Conservation (phyloP, 2,113 vertebrate genomes). For the Ceyx melanurus region DNA sequence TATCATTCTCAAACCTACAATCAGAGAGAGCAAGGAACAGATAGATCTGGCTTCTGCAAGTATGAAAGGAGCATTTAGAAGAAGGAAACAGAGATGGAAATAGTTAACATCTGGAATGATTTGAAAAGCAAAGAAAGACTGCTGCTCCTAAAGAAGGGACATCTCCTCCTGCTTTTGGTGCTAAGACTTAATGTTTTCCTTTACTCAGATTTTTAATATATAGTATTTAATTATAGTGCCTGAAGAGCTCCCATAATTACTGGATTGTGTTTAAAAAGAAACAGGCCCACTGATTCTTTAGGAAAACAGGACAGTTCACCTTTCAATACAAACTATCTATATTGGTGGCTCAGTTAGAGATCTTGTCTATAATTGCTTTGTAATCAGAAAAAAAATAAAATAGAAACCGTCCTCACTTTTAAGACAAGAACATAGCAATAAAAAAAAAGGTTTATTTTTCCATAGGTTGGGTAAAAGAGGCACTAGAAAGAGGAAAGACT, state of each 20-base stretch:
- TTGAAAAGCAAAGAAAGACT: not conserved
- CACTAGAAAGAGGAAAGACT: not conserved
- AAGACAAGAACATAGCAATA: not conserved
- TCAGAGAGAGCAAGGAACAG: not conserved
- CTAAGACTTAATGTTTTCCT: not conserved
- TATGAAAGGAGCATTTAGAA: not conserved
- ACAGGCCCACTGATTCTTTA: not conserved
- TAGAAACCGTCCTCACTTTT: not conserved
- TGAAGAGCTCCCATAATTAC: not conserved
- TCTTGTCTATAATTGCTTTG: not conserved
- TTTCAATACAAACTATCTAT: not conserved
- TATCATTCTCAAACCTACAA: not conserved
- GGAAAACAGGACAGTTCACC: not conserved
- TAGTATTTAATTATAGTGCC: not conserved
- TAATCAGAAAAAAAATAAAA: not conserved
- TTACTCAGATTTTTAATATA: not conserved
- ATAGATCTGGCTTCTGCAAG: not conserved
- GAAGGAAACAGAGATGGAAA: not conserved
- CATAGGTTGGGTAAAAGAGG: not conserved
- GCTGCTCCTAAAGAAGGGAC: not conserved
- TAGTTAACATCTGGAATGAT: not conserved
- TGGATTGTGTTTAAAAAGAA: not conserved
- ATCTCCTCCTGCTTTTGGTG: not conserved
- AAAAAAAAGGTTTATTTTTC: not conserved
- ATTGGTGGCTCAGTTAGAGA: not conserved